Percentiles rank a stretch among this genome's conserved stretches.
These are phyloP conservation scores for Zygothrica quintamaculata DNA, from an alignment of 2,888 invertebrate species.

Conservation along the genomic window DNA sequence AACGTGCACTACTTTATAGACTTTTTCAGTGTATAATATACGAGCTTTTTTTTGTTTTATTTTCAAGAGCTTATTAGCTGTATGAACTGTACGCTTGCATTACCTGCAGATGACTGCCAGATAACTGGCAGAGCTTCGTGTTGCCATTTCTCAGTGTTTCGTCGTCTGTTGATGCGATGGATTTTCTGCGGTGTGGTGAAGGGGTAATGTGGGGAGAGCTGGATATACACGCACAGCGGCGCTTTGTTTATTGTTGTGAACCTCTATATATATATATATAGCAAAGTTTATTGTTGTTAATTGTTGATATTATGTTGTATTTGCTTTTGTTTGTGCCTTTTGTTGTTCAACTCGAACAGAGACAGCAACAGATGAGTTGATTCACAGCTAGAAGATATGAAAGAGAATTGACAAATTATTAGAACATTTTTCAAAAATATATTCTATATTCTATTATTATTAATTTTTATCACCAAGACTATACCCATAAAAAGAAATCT, in stretches of 20 bases:
- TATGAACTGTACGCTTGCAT: conserved; percentile 73
- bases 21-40: conserved; percentile 28
- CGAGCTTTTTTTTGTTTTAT: conserved; percentile 4
- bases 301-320: conserved; percentile 43
- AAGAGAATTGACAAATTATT: conserved; percentile 42
- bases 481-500: too few species aligned
- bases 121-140: conserved; percentile 49
- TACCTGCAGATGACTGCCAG: conserved; percentile 83
- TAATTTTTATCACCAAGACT: neutral
- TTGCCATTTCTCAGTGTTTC: conserved; percentile 58
- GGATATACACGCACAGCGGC: conserved; percentile 38
- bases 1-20: conserved; percentile 35
- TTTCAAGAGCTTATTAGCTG: conserved; percentile 23
- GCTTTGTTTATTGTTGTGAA: conserved; percentile 69
- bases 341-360: conserved; percentile 33
- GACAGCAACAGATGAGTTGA: conserved; percentile 40
- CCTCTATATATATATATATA: conserved; percentile 22
- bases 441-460: too few species aligned
- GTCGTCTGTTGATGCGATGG: conserved; percentile 18
- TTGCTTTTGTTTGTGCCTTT: conserved; percentile 42
- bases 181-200: conserved; percentile 1
- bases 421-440: neutral
- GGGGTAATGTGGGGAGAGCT: conserved; percentile 20
- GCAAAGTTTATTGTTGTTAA: conserved; percentile 33
- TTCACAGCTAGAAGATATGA: conserved; percentile 46